Evolutionary conservation across 2,888 invertebrate genomes (phyloP), one percentile per base, ranked within the genome.

Genomic region (Andrena dorsata): DNA sequence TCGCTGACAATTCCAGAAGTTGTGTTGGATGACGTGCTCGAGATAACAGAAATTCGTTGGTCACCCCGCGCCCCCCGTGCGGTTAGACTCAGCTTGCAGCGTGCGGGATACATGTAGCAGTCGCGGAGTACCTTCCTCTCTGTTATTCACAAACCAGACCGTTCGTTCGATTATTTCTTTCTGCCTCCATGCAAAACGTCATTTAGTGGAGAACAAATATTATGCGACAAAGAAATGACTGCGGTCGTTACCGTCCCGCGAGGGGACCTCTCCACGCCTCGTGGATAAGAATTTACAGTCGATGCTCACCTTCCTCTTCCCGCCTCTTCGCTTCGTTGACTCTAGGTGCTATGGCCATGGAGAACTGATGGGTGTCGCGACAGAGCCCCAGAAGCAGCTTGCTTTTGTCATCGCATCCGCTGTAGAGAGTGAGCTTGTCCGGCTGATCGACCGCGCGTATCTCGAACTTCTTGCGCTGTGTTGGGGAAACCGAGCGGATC

Each of bases 1-100:
- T 99, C 99, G 93, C 98, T 98, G 63, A 98, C 98, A 89, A 99
- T 98, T 79, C 99, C 99, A 41, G 98, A 98, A 30, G 99, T 99
- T 56, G 98, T 99, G 92, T 98, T 98, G n/a, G 98, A 98, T 91
- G 98, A 98, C 58, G 98, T 98, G 91, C 97, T 97, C 80, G 98
- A 98, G 92, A 98, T 98, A 41, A 98, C 97, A 75, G 98, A 98
- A 92, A 97, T 97, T 90, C 98, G 95, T 94, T 98, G 97, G 94
- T 97, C 97, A 84, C 95, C 96, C 91, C 96, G 96, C 89, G 95
- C 96, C 88, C 95, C 95, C 90, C 95, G 96, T 75, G 94, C 94
- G 85, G 96, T 95, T 89, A 96, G 93, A 90, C 95, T 95, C 61
- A 96, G 94, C 86, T 93, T 94, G 88, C 85, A 96, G 94, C 95